Conservation (phyloP, 2,888 invertebrate genomes). For the Parasteatoda lunata region DNA sequence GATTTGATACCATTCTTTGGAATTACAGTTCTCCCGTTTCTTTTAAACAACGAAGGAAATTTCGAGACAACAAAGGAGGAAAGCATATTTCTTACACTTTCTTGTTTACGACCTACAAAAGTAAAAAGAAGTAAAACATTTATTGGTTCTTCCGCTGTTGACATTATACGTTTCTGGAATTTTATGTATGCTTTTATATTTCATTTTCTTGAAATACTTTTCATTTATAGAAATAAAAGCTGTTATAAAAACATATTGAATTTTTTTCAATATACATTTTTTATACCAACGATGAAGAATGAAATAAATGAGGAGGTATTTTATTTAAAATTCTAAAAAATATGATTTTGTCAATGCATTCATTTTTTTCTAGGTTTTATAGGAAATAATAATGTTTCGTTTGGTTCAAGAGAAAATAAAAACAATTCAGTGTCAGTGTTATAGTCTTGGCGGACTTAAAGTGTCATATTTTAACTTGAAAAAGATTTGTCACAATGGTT, state of each 20-base stretch:
- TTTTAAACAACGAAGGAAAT: slow-evolving; percentile 32
- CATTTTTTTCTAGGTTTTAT: too few species aligned
- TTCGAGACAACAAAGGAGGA: slow-evolving; percentile 19
- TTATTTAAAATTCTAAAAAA: too few species aligned
- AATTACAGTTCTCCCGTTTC: slow-evolving; percentile 42
- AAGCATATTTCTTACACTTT: slow-evolving; percentile 9
- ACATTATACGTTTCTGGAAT: slow-evolving; percentile 22
- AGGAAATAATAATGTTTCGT: too few species aligned
- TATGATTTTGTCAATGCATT: too few species aligned
- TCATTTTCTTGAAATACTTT: slow-evolving; percentile 38
- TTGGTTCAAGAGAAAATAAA: too few species aligned
- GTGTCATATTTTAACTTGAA: too few species aligned
- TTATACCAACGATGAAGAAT: neutral
- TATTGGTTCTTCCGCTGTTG: slow-evolving; percentile 38
- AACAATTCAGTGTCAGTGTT: too few species aligned
- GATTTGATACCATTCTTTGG: slow-evolving; percentile 50
- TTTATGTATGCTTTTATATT: slow-evolving; percentile 52
- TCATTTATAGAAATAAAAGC: slow-evolving; percentile 29
- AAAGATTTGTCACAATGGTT: too few species aligned
- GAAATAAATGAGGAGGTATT: too few species aligned
- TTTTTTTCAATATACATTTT: neutral
- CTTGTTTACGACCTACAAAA: slow-evolving; percentile 34
- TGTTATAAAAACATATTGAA: neutral
- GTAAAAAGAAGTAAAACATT: slow-evolving; percentile 36
- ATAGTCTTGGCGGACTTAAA: too few species aligned